Percentiles rank a stretch among this genome's conserved stretches.
Conservation (phyloP, 2,113 vertebrate species). For the Gymnarchus niloticus region DNA sequence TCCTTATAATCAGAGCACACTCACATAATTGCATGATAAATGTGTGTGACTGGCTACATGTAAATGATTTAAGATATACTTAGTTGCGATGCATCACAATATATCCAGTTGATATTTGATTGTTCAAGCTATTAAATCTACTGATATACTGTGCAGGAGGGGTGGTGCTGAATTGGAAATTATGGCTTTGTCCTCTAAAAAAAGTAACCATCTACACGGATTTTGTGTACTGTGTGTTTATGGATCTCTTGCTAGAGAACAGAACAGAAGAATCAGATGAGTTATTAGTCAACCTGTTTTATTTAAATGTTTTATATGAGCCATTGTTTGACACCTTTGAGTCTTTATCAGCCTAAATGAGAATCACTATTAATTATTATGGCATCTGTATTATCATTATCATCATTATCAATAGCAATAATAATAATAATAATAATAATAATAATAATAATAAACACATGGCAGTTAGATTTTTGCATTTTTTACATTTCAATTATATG, state of each 20-base stretch:
- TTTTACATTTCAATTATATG: neutral
- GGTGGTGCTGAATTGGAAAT: neutral
- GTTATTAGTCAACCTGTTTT: neutral
- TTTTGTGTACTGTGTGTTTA: neutral
- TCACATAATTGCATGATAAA: conserved; percentile 70
- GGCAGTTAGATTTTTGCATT: too few species aligned
- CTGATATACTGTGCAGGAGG: neutral
- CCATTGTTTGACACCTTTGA: neutral
- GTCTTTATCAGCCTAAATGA: neutral
- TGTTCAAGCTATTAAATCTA: conserved; percentile 11
- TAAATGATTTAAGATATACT: conserved; percentile 66
- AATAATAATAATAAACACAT: neutral
- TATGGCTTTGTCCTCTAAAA: neutral
- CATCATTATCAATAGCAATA: neutral
- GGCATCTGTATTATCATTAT: neutral
- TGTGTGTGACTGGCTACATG: conserved; percentile 63
- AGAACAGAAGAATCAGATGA: neutral
- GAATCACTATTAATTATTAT: neutral
- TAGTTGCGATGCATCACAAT: conserved; percentile 55
- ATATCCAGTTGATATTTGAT: conserved; percentile 55
- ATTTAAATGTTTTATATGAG: neutral
- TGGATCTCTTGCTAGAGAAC: neutral
- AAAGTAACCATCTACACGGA: neutral
- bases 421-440: neutral
- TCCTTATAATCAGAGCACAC: conserved; percentile 61